Percentiles rank a stretch among this genome's conserved stretches.
Conservation (phyloP, 1,140 invertebrate genomes). For the Forficula auricularia region DNA sequence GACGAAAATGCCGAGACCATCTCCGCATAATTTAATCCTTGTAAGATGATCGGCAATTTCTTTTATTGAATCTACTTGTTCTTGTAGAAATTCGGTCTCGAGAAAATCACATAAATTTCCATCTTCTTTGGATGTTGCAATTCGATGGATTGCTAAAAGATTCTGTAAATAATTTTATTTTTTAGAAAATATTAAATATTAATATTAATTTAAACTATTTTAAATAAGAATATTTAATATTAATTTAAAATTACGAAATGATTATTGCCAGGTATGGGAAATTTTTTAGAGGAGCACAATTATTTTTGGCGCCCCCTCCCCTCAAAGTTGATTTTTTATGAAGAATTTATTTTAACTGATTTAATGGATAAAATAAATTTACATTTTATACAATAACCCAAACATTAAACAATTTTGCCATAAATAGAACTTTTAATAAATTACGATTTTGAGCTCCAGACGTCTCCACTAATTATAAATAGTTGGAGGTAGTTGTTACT, state of each 20-base stretch:
- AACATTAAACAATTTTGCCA: too few relatives aligned
- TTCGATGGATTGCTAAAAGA: slow-evolving; percentile 44
- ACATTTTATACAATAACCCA: too few relatives aligned
- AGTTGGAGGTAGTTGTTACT: too few relatives aligned
- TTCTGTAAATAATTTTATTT: slow-evolving; percentile 31
- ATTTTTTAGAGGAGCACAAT: too few relatives aligned
- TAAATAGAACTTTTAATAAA: too few relatives aligned
- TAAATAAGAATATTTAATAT: not conserved
- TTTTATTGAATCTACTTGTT: slow-evolving; percentile 62
- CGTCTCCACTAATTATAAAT: too few relatives aligned
- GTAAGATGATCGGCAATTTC: slow-evolving; percentile 50
- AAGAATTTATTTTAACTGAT: too few relatives aligned
- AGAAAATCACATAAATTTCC: slow-evolving; percentile 52
- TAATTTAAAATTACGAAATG: not conserved
- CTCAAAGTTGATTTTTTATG: too few relatives aligned
- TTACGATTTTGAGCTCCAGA: too few relatives aligned
- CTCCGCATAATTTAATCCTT: slow-evolving; percentile 49
- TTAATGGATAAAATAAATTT: too few relatives aligned
- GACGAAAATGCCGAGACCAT: slow-evolving; percentile 51
- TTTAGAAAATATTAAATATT: slow-evolving; percentile 2
- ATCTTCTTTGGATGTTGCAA: slow-evolving; percentile 46
- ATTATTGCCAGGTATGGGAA: too few relatives aligned
- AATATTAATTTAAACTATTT: not conserved
- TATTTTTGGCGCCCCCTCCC: too few relatives aligned
- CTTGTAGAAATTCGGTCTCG: slow-evolving; percentile 49